phyloP scores from a whole-genome alignment of 1,140 invertebrate species.

The Drosophila lacteicornis region DNA sequence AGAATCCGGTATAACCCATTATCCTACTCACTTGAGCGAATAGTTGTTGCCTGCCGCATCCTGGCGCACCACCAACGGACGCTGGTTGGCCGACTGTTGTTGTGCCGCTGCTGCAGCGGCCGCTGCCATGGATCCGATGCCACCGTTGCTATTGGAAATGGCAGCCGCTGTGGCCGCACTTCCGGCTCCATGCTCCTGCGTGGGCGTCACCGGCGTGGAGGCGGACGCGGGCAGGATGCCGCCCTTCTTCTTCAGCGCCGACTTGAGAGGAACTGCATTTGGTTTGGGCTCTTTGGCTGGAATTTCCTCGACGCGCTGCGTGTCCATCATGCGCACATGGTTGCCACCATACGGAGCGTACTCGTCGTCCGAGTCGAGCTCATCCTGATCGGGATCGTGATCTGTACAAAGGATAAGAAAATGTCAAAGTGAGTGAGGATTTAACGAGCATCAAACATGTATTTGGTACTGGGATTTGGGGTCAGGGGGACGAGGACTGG shows the following conservation, averaged over 20 bases:
- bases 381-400: conserved; percentile 86
- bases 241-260: conserved; percentile 94
- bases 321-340: conserved; percentile 89
- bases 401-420: conserved; percentile 40
- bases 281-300: conserved; percentile 95
- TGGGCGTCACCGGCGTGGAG: conserved; percentile 87
- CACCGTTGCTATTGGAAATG: conserved; percentile 73
- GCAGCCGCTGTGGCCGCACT: conserved; percentile 61
- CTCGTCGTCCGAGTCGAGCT: conserved; percentile 85
- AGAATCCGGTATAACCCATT: fast-evolving
- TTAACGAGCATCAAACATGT: neutral
- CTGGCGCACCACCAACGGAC: conserved; percentile 89
- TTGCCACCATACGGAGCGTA: conserved; percentile 85
- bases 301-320: conserved; percentile 93
- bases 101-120: conserved; percentile 72
- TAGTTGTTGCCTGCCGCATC: conserved; percentile 86
- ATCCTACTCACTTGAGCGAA: conserved; percentile 87
- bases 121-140: conserved; percentile 73
- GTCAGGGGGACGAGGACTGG: neutral
- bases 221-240: conserved; percentile 83
- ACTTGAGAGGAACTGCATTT: conserved; percentile 95
- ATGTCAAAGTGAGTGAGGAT: neutral
- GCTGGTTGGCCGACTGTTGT: conserved; percentile 75
- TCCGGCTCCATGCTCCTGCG: conserved; percentile 87
- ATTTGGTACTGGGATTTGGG: neutral